Conservation (phyloP, 92 coral and sea anemone species). For the Porites rus region DNA sequence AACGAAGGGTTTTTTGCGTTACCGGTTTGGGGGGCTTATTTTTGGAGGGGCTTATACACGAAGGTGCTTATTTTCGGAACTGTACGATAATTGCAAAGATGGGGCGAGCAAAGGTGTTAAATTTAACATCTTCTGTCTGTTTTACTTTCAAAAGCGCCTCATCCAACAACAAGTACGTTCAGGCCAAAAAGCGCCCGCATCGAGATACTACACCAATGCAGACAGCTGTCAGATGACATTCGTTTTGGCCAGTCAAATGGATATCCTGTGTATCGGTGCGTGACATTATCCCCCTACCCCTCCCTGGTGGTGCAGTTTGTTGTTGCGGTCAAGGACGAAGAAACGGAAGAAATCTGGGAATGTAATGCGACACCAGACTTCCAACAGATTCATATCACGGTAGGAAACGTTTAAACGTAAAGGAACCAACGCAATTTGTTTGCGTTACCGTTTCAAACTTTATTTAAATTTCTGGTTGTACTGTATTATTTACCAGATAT, state of each 20-base stretch:
- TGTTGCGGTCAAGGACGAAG: constrained; percentile 53
- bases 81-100: too few relatives aligned
- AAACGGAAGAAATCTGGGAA: constrained; percentile 64
- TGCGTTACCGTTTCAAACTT: too few relatives aligned
- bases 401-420: neutral
- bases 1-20: too few relatives aligned
- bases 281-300: neutral
- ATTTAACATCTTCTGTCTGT: neutral
- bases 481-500: neutral
- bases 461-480: too few relatives aligned
- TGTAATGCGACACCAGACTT: constrained; percentile 39
- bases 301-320: constrained; percentile 37
- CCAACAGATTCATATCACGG: constrained; percentile 33
- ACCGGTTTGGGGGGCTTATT: too few relatives aligned
- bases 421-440: neutral
- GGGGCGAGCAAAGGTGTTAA: too few relatives aligned
- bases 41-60: too few relatives aligned
- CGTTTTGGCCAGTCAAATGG: constrained; percentile 54
- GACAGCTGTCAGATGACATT: constrained; percentile 55
- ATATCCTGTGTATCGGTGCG: constrained; percentile 3
- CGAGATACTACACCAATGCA: constrained; percentile 41
- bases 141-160: constrained; percentile 3
- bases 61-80: too few relatives aligned
- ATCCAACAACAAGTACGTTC: constrained; percentile 68
- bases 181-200: constrained; percentile 54